Conservation (phyloP, 2,113 vertebrate genomes). For the Malurus cyaneus region DNA sequence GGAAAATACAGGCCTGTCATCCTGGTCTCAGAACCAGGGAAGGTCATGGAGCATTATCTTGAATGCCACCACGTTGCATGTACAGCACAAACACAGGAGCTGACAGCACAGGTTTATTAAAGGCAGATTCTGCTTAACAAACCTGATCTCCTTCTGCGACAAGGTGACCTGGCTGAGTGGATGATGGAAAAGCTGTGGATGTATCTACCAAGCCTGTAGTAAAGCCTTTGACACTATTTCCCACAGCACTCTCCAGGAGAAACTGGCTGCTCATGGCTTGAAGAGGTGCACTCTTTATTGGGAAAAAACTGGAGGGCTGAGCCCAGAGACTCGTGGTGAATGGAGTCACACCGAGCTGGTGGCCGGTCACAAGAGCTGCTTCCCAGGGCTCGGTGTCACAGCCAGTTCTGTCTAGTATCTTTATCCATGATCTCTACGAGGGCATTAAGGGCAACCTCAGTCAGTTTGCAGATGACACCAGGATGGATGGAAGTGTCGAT, state of each 20-base stretch:
- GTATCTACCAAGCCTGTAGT: background rate
- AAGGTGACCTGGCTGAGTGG: accelerated
- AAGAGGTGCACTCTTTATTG: accelerated
- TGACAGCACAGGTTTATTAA: background rate
- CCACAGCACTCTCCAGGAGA: background rate
- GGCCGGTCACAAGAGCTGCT: background rate
- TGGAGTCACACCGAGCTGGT: background rate
- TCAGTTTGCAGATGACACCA: background rate
- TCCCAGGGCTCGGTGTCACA: background rate
- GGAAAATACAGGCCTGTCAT: background rate
- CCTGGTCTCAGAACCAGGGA: background rate
- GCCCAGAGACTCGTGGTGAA: background rate
- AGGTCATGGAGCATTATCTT: background rate
- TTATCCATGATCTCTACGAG: background rate
- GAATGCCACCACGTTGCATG: accelerated
- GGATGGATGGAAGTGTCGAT: background rate
- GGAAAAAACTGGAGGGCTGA: background rate
- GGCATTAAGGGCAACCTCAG: background rate
- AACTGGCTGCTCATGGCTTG: background rate
- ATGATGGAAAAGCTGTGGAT: background rate
- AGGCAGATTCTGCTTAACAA: background rate
- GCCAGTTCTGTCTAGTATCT: background rate
- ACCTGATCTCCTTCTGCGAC: background rate
- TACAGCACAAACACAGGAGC: background rate
- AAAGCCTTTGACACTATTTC: background rate